Evolutionary conservation across 35 echinoderm and acorn worm species (phyloP).

Genomic region (Heliocidaris erythrogramma): DNA sequence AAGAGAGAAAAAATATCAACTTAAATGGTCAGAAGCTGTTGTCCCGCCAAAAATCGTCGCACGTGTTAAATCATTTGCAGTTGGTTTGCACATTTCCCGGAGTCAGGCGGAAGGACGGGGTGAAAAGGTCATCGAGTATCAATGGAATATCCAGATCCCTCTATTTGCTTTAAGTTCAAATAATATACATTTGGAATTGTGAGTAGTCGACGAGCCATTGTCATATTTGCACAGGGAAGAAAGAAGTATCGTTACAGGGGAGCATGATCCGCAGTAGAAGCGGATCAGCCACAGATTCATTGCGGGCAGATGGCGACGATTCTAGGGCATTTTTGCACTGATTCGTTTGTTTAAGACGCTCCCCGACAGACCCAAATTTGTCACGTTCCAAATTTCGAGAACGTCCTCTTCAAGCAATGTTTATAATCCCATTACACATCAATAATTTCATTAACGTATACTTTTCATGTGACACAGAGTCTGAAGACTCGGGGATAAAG

Average conservation of each 20-base stretch:
- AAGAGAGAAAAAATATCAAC: not conserved
- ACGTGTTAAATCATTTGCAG: constrained; percentile 36
- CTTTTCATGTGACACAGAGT: not conserved
- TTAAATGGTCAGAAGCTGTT: not conserved
- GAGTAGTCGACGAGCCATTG: not conserved
- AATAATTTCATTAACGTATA: not conserved
- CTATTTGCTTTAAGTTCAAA: constrained; percentile 18
- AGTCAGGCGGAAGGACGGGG: constrained; percentile 24
- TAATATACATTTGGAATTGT: not conserved
- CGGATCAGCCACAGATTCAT: not conserved
- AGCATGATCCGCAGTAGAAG: not conserved
- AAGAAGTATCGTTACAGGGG: not conserved
- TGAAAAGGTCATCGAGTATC: constrained; percentile 25
- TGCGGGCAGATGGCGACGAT: not conserved
- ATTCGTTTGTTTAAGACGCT: no score
- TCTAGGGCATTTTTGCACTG: no score
- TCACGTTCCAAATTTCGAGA: not conserved
- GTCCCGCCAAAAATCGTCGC: not conserved
- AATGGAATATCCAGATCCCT: constrained; percentile 29
- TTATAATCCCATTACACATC: not conserved
- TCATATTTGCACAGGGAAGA: not conserved
- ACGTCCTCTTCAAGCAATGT: not conserved
- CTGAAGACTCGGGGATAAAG: no score
- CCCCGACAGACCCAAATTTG: not conserved
- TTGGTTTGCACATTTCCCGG: constrained; percentile 39